Evolutionary conservation across 2,888 invertebrate species (phyloP).

Genomic region (Patella ulyssiponensis): DNA sequence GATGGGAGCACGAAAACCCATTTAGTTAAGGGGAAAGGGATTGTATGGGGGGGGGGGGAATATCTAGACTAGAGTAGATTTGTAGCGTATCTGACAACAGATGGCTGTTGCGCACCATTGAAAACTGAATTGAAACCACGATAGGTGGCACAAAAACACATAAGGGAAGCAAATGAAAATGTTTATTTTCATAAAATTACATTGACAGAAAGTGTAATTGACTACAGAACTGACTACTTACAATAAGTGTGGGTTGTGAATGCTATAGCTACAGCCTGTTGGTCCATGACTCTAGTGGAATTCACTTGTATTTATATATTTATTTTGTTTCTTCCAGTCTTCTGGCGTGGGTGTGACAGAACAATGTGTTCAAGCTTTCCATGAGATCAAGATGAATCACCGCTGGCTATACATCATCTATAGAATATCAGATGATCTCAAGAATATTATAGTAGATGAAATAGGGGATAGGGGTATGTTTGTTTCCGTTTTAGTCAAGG

Average conservation of each 20-base stretch:
- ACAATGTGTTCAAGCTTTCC: conserved; percentile 93
- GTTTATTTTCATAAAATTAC: background rate
- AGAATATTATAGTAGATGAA: conserved; percentile 79
- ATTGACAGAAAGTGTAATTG: background rate
- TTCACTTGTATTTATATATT: background rate
- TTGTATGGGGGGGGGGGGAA: too few relatives aligned
- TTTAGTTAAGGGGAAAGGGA: too few relatives aligned
- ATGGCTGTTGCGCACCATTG: too few relatives aligned
- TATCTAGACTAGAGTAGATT: too few relatives aligned
- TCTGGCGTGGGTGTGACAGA: conserved; percentile 93
- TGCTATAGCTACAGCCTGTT: background rate
- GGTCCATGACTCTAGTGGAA: background rate
- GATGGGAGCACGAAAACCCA: too few relatives aligned
- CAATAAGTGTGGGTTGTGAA: background rate
- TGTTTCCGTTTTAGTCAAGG: too few relatives aligned
- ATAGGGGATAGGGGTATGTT: conserved; percentile 47
- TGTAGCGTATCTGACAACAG: too few relatives aligned
- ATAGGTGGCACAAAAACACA: too few relatives aligned
- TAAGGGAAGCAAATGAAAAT: too few relatives aligned
- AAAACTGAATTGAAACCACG: too few relatives aligned
- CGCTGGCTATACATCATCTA: conserved; percentile 95
- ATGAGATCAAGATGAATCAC: conserved; percentile 98
- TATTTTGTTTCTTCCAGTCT: background rate
- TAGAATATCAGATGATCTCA: conserved; percentile 91
- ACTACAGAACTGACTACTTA: background rate